Evolutionary conservation across 2,797 vertebrate genomes (phyloP), one percentile per base, ranked within the genome.

Genomic region (Taenioides sp.): DNA sequence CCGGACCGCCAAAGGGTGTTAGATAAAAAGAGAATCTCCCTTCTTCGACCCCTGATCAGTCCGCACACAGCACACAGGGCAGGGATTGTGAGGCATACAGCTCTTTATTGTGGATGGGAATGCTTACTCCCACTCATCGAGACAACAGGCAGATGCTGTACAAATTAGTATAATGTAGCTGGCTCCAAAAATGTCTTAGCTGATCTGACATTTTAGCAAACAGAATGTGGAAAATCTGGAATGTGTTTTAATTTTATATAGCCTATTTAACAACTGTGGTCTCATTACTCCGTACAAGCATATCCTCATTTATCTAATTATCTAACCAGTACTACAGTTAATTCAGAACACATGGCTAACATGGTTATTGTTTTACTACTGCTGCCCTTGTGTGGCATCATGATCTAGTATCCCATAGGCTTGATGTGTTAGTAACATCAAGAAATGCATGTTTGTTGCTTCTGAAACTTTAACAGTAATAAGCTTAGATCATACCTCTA

Each of bases 401-500:
- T 57, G 22, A 57, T 22, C 7, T 54, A 23, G 22, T 10, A 14
- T 57, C 22, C 22, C 12, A 23, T 5, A 57, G 54, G 52, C n/a
- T 23, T 3, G 7, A 55, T 23, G n/a, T 55, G 52, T 57, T 57
- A 11, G n/a, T 57, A 57, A 23, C 22, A 22, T 10, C 20, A 54
- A 54, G 9, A 54, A 54, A 7, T 54, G 20, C 52, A 54, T 52
- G 20, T 47, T 47, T 47, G 4, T 47, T 47, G 43, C 16, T 52
- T n/a, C 6, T 55, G 54, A 55, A 55, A 55, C n/a, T 55, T 22
- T 12, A 61, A 17, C 58, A 28, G 20, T 34, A 12, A 3, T 31
- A 4, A 34, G 60, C 31, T 18, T 62, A 37, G 18, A 31, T 60
- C 16, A 28, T 90, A 98, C 97, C 96, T 97, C 93, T 80, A 98